Conservation (phyloP, 2,113 vertebrate genomes). For the Phoenicopterus ruber region DNA sequence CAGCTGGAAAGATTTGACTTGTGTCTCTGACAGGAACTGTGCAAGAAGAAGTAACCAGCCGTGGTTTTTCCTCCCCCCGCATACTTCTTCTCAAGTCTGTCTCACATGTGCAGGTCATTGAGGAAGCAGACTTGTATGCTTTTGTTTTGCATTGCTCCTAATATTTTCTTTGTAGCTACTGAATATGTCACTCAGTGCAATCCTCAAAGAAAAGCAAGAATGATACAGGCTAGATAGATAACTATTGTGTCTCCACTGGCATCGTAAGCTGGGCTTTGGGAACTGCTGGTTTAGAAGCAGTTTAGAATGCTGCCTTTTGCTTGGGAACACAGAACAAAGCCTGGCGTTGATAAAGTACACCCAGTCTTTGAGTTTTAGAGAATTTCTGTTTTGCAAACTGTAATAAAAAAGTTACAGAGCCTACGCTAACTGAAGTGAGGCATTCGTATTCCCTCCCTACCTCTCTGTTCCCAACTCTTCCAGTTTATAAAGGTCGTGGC, state of each 20-base stretch:
- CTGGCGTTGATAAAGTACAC: not conserved
- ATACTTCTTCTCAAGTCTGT: not conserved
- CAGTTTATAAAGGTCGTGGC: not conserved
- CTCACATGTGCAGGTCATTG: not conserved
- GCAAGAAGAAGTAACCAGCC: not conserved
- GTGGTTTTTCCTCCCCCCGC: not conserved
- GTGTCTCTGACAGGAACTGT: not conserved
- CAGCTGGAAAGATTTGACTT: not conserved
- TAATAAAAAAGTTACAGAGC: not conserved
- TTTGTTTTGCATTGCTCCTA: not conserved
- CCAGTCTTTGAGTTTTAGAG: not conserved
- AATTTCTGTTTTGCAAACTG: not conserved
- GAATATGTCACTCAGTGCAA: not conserved
- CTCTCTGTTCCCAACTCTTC: not conserved
- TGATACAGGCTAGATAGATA: fast-evolving
- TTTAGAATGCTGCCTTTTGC: not conserved
- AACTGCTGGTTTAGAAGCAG: not conserved
- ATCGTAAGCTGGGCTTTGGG: not conserved
- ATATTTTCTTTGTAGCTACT: not conserved
- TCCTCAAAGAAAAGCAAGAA: not conserved
- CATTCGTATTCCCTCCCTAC: not conserved
- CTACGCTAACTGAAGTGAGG: not conserved
- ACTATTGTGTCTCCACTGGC: not conserved
- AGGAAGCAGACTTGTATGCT: not conserved
- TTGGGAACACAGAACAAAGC: not conserved